Evolutionary conservation across 2,888 invertebrate genomes (phyloP), one percentile per base, ranked within the genome.

Genomic region (Oligia strigilis): DNA sequence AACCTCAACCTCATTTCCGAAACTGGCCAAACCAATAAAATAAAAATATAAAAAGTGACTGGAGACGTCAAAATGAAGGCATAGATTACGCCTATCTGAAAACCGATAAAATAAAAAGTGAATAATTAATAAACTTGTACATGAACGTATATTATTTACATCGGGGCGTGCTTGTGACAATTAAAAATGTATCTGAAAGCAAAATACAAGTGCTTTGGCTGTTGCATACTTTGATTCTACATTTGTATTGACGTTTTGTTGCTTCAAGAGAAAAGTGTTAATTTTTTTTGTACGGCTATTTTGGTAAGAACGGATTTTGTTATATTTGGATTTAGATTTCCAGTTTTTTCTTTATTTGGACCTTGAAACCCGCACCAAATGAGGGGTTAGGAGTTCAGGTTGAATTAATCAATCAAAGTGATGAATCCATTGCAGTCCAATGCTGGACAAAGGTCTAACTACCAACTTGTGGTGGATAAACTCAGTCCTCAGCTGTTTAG

Each of bases 181-280:
- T 75, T 72, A 78, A 85, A 80, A 78, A 88, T 88, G 82, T 86
- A 84, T 82, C 60, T 82, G 60, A 89, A 89, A 81, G 83, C 89
- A 74, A 75, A 76, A 77, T 77, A 81, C 52, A 82, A 80, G 88
- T 74, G 77, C 52, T 82, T 80, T 74, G 49, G 75, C 72, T 76
- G 81, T 80, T 80, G 66, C 67, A 77, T 79, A 72, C 73, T 86
- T 87, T 89, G 65, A 88, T 77, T 79, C 70, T 73, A 64, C 64
- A 67, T 29, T 29, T 36, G 78, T 58, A 80, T 73, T 87, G 86
- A 88, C 88, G 65, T 88, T 86, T 87, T 62, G 75, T 86, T 80
- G 67, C 78, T 82, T 77, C 79, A 79, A 46, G 74, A 78, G 74
- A 78, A 78, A 72, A 81, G 75, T 83, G 80, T 77, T 11, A 65